These are phyloP conservation scores for Anoplius nigerrimus DNA, from an alignment of 2,888 invertebrate genomes.

Conservation along the genomic window DNA sequence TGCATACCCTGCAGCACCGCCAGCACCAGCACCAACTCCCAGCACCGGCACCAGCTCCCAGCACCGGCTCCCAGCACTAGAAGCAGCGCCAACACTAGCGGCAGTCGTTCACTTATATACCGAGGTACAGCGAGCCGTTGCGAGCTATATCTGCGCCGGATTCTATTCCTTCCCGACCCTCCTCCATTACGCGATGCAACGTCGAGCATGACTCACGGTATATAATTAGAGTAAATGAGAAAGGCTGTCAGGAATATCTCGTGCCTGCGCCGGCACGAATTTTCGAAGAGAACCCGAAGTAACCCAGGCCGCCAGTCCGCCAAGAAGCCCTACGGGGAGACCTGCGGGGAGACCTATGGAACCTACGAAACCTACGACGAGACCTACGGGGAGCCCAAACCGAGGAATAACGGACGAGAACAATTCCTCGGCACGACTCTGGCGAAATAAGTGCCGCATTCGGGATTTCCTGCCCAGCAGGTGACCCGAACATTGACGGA, in stretches of 20 bases:
- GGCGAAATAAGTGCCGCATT: constrained; percentile 33
- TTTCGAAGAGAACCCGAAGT: constrained; percentile 27
- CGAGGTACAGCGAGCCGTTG: too few species aligned
- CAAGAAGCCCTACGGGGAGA: too few species aligned
- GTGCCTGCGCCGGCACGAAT: constrained; percentile 4
- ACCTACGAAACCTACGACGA: too few species aligned
- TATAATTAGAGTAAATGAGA: constrained; percentile 54
- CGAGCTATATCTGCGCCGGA: neutral
- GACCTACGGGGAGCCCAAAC: too few species aligned
- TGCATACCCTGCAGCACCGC: neutral
- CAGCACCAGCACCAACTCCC: too few species aligned
- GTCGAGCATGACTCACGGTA: constrained; percentile 31
- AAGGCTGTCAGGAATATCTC: constrained; percentile 39
- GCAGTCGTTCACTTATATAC: neutral
- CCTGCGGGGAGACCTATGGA: too few species aligned
- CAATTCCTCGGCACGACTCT: constrained; percentile 28
- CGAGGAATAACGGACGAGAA: constrained; percentile 27
- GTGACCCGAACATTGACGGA: constrained; percentile 21
- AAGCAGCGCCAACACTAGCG: too few species aligned
- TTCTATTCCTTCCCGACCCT: neutral
- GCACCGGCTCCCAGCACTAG: too few species aligned
- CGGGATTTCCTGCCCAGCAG: too few species aligned
- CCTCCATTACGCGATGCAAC: constrained; percentile 1
- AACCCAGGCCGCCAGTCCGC: too few species aligned
- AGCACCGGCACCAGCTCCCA: too few species aligned